These are phyloP conservation scores for Crotophaga sulcirostris DNA, from an alignment of 2,113 vertebrate species.

Conservation along the genomic window DNA sequence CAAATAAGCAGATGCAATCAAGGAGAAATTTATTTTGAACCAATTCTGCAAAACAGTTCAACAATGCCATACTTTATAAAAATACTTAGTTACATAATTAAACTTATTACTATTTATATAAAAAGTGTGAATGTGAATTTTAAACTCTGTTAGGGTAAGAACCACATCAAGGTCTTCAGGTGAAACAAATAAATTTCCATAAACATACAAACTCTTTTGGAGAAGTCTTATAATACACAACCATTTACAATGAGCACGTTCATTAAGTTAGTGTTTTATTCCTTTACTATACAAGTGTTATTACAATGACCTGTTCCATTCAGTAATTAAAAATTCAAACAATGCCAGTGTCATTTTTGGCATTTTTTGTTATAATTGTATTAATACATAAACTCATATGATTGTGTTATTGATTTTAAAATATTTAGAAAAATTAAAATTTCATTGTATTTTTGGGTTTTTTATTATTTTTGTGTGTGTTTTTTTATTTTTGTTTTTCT, in stretches of 20 bases:
- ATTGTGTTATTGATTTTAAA: slow-evolving; percentile 73
- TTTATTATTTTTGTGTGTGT: background rate
- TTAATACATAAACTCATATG: slow-evolving; percentile 74
- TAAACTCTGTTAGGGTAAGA: slow-evolving; percentile 70
- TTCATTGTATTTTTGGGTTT: background rate
- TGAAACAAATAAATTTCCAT: slow-evolving; percentile 71
- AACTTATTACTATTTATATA: slow-evolving; percentile 72
- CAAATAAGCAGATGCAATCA: slow-evolving; percentile 68
- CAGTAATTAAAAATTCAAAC: slow-evolving; percentile 74
- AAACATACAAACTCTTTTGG: slow-evolving; percentile 77
- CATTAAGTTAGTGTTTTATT: slow-evolving; percentile 82
- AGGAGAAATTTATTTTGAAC: slow-evolving; percentile 77
- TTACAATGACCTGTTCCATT: slow-evolving; percentile 73
- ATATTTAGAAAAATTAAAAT: slow-evolving; percentile 80
- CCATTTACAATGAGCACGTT: slow-evolving; percentile 75
- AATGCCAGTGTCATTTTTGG: slow-evolving; percentile 63
- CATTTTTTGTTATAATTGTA: slow-evolving; percentile 64
- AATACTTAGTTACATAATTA: slow-evolving; percentile 78
- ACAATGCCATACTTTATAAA: slow-evolving; percentile 78
- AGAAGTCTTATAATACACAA: slow-evolving; percentile 78
- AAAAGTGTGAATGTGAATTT: slow-evolving; percentile 74
- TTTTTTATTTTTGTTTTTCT: slow-evolving; percentile 44
- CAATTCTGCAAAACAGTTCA: slow-evolving; percentile 76
- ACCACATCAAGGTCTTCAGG: slow-evolving; percentile 70
- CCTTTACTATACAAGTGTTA: slow-evolving; percentile 84